Evolutionary conservation across 2,797 vertebrate species (phyloP).

Genomic region (Alosa sapidissima): DNA sequence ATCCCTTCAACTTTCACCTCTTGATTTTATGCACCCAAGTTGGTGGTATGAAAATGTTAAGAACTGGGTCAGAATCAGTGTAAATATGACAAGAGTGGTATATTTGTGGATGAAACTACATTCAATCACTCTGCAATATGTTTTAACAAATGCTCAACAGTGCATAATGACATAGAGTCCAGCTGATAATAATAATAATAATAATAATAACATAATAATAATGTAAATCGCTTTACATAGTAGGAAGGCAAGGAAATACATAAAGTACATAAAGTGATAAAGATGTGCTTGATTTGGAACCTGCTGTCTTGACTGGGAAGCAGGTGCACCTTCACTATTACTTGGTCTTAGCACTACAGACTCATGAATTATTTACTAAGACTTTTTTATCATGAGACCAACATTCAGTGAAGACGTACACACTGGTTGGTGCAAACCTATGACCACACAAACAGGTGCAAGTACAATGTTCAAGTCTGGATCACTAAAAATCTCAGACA

Average conservation of each 20-base stretch:
- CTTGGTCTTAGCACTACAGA: conserved; percentile 45
- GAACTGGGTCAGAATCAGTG: too few relatives aligned
- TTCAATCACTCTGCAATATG: not conserved
- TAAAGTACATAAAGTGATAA: too few relatives aligned
- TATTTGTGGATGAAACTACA: too few relatives aligned
- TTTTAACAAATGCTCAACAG: not conserved
- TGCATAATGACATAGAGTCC: not conserved
- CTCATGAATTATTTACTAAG: conserved; percentile 48
- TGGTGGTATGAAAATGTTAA: too few relatives aligned
- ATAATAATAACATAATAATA: too few relatives aligned
- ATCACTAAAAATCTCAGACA: not conserved
- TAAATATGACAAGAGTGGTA: too few relatives aligned
- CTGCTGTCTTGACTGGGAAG: conserved; percentile 2
- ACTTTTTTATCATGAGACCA: conserved; percentile 21
- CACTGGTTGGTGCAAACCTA: not conserved
- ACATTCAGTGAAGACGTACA: conserved; percentile 45
- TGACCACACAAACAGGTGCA: not conserved
- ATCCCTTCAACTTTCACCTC: not conserved
- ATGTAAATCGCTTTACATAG: too few relatives aligned
- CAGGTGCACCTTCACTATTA: conserved; percentile 35
- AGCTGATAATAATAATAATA: too few relatives aligned
- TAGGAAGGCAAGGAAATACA: too few relatives aligned
- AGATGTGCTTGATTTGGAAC: not conserved
- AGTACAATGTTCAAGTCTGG: not conserved
- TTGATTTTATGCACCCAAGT: too few relatives aligned